Base-by-base conservation (phyloP, 2,888 invertebrate genomes). In the Clistopyga incitator region DNA sequence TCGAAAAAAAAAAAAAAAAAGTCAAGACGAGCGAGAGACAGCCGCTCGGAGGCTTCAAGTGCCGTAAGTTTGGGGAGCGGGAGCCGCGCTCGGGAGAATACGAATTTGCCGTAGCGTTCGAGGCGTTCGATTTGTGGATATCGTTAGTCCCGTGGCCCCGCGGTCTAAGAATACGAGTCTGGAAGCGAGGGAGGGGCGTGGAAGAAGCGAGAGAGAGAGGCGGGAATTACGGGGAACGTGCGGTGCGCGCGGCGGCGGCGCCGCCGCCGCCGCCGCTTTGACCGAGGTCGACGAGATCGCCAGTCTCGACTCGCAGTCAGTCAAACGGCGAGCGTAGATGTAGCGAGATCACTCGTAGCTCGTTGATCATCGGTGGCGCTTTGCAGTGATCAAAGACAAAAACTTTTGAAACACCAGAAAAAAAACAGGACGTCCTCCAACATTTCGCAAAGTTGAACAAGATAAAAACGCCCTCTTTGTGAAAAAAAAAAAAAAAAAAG, bases 211-310 rank as follows among this genome's bases (percentile, higher is more conserved):
- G 85, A 80, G 77, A 79, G 85, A 80, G 84, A 84, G 81, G 85
- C 86, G 85, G 84, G 86, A 86, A 86, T 86, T 86, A 84, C 76
- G 84, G 83, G 86, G 85, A 85, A 84, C 84, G 86, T 79, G 70
- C 50, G 78, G 18, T 77, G 68, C 23, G 59, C 67, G 83, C 67
- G 81, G 29, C 29, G 29, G 3, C 29, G 29, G 3, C 74, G 84
- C 75, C 78, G 80, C 85, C 86, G 88, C 87, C 88, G 89, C 88
- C 90, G 89, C 90, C 87, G 89, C 81, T 81, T 84, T 84, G 81
- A 84, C 81, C 84, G 84, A 84, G 89, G 89, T 90, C 90, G 89
- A 90, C 90, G 90, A 89, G 88, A 89, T 88, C 88, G 89, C 82
- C 75, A 75, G 75, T 75, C 75, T 38, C 80, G 70, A 80, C 68